phyloP scores from a whole-genome alignment of 2,797 vertebrate species.

The Dryobates pubescens region DNA sequence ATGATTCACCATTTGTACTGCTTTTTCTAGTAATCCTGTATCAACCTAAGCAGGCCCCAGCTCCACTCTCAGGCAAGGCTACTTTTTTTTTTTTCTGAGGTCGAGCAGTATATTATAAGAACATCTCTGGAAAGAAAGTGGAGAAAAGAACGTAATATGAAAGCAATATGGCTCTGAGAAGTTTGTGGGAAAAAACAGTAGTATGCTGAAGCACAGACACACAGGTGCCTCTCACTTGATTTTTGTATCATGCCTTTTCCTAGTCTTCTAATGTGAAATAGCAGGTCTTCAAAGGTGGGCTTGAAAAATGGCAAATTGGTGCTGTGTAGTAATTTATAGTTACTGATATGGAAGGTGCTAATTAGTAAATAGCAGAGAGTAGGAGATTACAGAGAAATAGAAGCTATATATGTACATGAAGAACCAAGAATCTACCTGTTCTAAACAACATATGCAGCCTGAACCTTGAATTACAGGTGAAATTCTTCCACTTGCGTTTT shows the following conservation, averaged over 20 bases:
- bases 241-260: neutral
- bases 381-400: neutral
- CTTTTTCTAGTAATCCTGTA: neutral
- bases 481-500: neutral
- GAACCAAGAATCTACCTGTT: neutral
- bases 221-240: neutral
- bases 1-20: neutral
- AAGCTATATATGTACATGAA: neutral
- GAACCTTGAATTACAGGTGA: neutral
- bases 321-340: neutral
- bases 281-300: neutral
- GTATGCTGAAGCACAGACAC: neutral
- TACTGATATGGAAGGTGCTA: neutral
- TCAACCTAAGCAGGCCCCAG: neutral
- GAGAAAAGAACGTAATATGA: neutral
- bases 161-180: neutral
- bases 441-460: neutral
- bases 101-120: neutral
- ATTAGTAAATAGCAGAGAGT: neutral
- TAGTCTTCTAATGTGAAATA: neutral
- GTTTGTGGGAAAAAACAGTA: neutral
- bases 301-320: neutral
- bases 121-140: neutral
- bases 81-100: neutral
- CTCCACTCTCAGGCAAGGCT: neutral